A percentile compares a stretch with the other conserved stretches of the same genome.
phyloP scores from a whole-genome alignment of 2,797 vertebrate species.

The Xiphorhynchus erythropygius region DNA sequence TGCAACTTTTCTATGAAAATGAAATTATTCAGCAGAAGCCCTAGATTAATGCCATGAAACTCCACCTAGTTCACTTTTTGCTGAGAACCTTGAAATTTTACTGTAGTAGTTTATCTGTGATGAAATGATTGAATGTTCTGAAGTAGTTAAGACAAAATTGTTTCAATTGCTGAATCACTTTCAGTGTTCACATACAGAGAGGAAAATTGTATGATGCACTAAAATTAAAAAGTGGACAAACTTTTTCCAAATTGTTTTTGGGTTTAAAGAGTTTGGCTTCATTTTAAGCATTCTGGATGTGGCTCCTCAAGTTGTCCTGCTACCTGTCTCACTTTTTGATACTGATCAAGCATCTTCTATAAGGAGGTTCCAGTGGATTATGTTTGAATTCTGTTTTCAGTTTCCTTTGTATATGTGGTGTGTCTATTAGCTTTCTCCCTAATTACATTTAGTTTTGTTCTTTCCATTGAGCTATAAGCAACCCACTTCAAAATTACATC shows the following conservation, averaged over 20 bases:
- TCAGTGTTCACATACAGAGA: neutral
- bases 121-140: neutral
- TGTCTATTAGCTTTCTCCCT: neutral
- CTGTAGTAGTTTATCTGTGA: neutral
- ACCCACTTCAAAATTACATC: neutral
- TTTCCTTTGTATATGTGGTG: neutral
- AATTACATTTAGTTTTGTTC: neutral
- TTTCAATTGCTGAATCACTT: neutral
- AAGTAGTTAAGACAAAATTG: neutral
- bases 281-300: neutral
- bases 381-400: neutral
- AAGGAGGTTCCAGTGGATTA: neutral
- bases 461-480: neutral
- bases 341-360: neutral
- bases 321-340: neutral
- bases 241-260: neutral
- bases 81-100: conserved; percentile 33
- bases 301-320: neutral
- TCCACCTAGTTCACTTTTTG: conserved; percentile 14
- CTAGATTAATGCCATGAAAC: conserved; percentile 6
- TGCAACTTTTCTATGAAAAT: conserved; percentile 28
- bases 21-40: conserved; percentile 26
- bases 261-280: neutral
- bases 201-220: neutral
- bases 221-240: neutral